Evolutionary conservation across 2,888 invertebrate genomes (phyloP).

Genomic region (Sepiola atlantica): DNA sequence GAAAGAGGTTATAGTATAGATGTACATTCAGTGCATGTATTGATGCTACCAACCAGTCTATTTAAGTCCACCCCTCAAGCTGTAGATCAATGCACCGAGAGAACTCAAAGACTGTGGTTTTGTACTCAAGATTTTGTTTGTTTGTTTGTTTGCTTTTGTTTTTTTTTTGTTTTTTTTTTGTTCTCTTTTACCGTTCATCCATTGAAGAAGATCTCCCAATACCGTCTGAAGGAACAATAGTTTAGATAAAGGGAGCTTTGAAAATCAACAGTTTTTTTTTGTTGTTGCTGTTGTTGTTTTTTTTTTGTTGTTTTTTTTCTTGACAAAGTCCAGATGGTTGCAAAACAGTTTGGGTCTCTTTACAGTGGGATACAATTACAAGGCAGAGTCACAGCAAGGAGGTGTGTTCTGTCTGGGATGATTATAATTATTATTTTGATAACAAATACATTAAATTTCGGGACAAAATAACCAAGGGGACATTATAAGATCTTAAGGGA

Average conservation of each 20-base stretch:
- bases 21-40: conserved; percentile 32
- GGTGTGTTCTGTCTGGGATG: conserved; percentile 19
- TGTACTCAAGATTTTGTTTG: background rate
- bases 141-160: too few species aligned
- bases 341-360: background rate
- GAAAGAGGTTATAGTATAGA: background rate
- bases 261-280: background rate
- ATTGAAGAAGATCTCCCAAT: background rate
- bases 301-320: too few species aligned
- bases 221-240: background rate
- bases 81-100: conserved; percentile 9
- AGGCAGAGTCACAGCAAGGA: background rate
- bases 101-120: background rate
- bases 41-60: conserved; percentile 7
- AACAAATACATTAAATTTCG: conserved; percentile 6
- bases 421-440: conserved; percentile 22
- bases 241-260: background rate
- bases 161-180: too few species aligned
- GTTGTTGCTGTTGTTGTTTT: too few species aligned
- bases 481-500: too few species aligned
- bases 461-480: background rate
- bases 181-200: background rate
- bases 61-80: background rate
- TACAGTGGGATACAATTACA: background rate
- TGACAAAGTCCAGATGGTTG: conserved; percentile 22